Evolutionary conservation across 2,797 vertebrate genomes (phyloP).

Genomic region (Xenopus petersii): DNA sequence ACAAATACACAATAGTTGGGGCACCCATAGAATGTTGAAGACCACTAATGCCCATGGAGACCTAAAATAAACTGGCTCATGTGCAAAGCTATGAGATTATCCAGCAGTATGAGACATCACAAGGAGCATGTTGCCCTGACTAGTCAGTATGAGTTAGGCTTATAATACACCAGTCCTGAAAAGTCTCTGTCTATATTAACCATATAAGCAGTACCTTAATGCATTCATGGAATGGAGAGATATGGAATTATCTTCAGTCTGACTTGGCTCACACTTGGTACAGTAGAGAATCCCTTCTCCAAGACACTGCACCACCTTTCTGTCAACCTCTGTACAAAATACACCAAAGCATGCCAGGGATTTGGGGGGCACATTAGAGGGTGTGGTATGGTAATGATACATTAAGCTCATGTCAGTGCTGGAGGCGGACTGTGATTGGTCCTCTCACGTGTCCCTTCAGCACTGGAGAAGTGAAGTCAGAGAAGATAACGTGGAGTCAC

Average conservation of each 20-base stretch:
- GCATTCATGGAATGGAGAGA: background rate
- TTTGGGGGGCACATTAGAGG: slow-evolving; percentile 57
- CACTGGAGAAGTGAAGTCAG: slow-evolving; percentile 25
- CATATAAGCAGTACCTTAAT: too few species aligned
- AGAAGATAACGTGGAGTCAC: slow-evolving; percentile 13
- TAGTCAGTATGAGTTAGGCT: too few species aligned
- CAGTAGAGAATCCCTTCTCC: slow-evolving; percentile 33
- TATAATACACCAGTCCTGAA: too few species aligned
- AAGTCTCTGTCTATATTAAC: too few species aligned
- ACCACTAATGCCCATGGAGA: too few species aligned
- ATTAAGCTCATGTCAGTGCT: slow-evolving; percentile 18
- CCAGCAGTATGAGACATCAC: too few species aligned
- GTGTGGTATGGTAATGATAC: slow-evolving; percentile 54
- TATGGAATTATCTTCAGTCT: background rate
- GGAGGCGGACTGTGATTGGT: slow-evolving; percentile 8
- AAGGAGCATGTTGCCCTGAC: too few species aligned
- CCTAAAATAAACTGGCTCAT: too few species aligned
- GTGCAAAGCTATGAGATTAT: too few species aligned
- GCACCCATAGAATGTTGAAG: too few species aligned
- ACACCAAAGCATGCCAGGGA: slow-evolving; percentile 90
- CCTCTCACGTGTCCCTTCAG: slow-evolving; percentile 15
- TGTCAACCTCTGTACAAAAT: slow-evolving; percentile 79
- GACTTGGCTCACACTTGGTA: background rate
- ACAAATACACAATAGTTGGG: too few species aligned
- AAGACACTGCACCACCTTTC: slow-evolving; percentile 50